These are phyloP conservation scores for Cryptoblepharus egeriae DNA, from an alignment of 2,797 vertebrate species.

Conservation along the genomic window DNA sequence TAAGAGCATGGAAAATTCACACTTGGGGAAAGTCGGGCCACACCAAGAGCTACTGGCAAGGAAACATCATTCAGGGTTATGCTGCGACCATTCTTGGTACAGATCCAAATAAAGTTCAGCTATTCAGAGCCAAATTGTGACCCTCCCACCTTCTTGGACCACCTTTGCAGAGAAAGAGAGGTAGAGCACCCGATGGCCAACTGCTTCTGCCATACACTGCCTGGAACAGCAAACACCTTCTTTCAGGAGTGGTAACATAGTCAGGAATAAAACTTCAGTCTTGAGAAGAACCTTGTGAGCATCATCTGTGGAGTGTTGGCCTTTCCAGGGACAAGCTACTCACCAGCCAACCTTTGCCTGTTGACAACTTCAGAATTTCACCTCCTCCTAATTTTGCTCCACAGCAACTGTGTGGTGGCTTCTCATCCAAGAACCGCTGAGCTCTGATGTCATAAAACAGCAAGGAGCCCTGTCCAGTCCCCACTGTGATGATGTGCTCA, in stretches of 20 bases:
- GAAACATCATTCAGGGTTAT: no score
- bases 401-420: slow-evolving; percentile 71
- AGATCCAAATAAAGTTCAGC: background rate
- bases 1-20: background rate
- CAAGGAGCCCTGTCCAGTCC: slow-evolving; percentile 95
- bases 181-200: no score
- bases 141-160: no score
- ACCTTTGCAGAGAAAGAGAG: background rate
- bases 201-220: fast-evolving
- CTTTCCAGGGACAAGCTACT: slow-evolving; percentile 49
- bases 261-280: background rate
- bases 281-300: fast-evolving
- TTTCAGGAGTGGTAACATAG: background rate
- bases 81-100: background rate
- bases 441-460: slow-evolving; percentile 97
- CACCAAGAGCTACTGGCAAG: background rate
- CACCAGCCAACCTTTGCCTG: slow-evolving; percentile 97
- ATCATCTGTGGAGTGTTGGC: fast-evolving
- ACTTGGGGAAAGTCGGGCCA: background rate
- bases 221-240: background rate
- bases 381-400: slow-evolving; percentile 83
- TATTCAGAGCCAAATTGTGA: background rate
- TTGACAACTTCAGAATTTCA: slow-evolving; percentile 91
- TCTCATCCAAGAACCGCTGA: slow-evolving; percentile 92
- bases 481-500: slow-evolving; percentile 98